A percentile compares a stretch with the other conserved stretches of the same genome.
phyloP scores from a whole-genome alignment of 2,113 vertebrate genomes.

The Nicator chloris region DNA sequence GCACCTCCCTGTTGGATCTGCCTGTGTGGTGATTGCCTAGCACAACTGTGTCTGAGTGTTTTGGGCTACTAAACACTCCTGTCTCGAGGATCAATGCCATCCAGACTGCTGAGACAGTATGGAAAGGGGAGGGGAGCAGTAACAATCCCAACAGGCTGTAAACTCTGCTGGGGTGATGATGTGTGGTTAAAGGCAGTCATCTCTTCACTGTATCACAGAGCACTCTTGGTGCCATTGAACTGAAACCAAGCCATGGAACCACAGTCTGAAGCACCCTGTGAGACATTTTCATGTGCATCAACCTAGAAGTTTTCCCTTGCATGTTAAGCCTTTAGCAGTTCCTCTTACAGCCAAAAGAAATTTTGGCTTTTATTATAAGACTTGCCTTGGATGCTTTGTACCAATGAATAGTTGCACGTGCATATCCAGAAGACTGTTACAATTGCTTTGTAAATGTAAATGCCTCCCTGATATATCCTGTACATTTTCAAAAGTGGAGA shows the following conservation, averaged over 20 bases:
- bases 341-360: background rate
- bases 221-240: background rate
- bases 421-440: background rate
- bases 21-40: background rate
- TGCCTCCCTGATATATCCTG: background rate
- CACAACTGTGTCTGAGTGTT: accelerated
- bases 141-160: background rate
- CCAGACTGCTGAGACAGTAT: background rate
- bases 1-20: background rate
- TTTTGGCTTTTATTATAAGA: background rate
- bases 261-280: background rate
- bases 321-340: background rate
- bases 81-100: background rate
- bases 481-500: background rate
- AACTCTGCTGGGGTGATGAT: background rate
- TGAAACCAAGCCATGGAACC: background rate
- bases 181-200: background rate
- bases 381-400: background rate
- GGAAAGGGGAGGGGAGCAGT: background rate
- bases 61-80: background rate
- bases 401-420: background rate
- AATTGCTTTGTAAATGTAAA: background rate
- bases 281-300: background rate
- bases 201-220: background rate
- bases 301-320: background rate